Evolutionary conservation across 2,797 vertebrate genomes (phyloP), one percentile per base, ranked within the genome.

Genomic region (Premnoplex brunnescens): DNA sequence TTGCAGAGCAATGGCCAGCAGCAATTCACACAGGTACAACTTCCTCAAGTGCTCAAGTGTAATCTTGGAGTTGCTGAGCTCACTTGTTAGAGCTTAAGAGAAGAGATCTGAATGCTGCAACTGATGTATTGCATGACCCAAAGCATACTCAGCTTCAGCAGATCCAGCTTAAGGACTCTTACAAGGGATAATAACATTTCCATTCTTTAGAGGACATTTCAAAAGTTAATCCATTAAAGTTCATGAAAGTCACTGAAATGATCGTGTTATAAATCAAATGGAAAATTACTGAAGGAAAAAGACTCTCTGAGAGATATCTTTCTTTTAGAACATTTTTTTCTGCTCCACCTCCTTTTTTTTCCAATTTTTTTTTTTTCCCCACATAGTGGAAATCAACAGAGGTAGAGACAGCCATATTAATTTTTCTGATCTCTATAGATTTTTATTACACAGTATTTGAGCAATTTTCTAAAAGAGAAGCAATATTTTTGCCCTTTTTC

Each of bases 271-370:
- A 84, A 69, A 92, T 85, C 58, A 88, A 87, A 92, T 46, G 64
- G 51, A 94, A 96, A 94, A 48, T 72, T 91, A 78, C 82, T 28
- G 73, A 95, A 85, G 76, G 34, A 94, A 91, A 89, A 76, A 67
- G 64, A 15, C 23, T 67, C 20, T 64, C 44, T 68, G 59, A 80
- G 41, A 72, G 7, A 17, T 64, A 51, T 9, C 48, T 71, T 80
- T 83, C 34, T 85, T 87, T 82, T 55, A 83, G 69, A 94, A 73
- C 20, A 27, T 13, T 59, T 79, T 92, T 63, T 94, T 60, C 34
- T 64, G 52, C 44, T 67, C 27, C 39, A 41, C 55, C 89, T 85
- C n/a, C 43, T 71, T 86, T 41, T 88, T 73, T 73, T 58, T 74
- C n/a, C n/a, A n/a, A n/a, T 75, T 76, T 37, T 68, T 27, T 10